phyloP scores from a whole-genome alignment of 2,797 vertebrate genomes.

The Aeoliscus strigatus region DNA sequence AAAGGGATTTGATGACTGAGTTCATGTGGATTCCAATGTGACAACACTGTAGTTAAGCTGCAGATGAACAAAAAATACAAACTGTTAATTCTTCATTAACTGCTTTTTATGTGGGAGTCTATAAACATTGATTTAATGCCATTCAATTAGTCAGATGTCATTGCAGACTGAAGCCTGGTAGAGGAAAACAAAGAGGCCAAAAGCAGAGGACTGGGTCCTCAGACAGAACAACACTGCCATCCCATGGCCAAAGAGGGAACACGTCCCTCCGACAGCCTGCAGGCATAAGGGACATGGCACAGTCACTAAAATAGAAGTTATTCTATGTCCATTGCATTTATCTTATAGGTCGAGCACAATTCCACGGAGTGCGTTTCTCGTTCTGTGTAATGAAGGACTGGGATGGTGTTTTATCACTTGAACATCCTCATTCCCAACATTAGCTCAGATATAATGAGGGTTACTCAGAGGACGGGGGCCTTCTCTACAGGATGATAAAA shows the following conservation, averaged over 20 bases:
- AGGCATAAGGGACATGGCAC: slow-evolving; percentile 42
- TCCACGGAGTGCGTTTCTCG: slow-evolving; percentile 71
- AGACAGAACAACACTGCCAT: slow-evolving; percentile 64
- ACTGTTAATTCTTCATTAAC: slow-evolving; percentile 9
- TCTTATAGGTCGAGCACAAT: slow-evolving; percentile 66
- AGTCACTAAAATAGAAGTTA: slow-evolving; percentile 61
- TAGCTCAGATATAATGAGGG: slow-evolving; percentile 77
- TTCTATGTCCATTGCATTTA: slow-evolving; percentile 66
- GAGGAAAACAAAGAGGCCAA: slow-evolving; percentile 5
- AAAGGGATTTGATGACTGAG: too few species aligned
- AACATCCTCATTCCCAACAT: slow-evolving; percentile 74
- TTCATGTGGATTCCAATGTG: neutral
- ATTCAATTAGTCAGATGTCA: slow-evolving; percentile 22
- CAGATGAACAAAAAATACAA: neutral
- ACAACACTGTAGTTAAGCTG: neutral
- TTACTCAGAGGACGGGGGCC: slow-evolving; percentile 73
- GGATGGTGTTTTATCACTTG: slow-evolving; percentile 72
- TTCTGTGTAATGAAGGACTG: slow-evolving; percentile 67
- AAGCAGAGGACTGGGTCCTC: neutral
- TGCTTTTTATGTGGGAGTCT: slow-evolving; percentile 7
- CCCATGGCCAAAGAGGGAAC: slow-evolving; percentile 46
- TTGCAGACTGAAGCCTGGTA: slow-evolving; percentile 13
- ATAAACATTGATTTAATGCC: slow-evolving; percentile 10
- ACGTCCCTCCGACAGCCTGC: neutral
- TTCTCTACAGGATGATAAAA: slow-evolving; percentile 68